These are phyloP conservation scores for Pimephales promelas DNA, from an alignment of 2,113 vertebrate species.

Conservation along the genomic window DNA sequence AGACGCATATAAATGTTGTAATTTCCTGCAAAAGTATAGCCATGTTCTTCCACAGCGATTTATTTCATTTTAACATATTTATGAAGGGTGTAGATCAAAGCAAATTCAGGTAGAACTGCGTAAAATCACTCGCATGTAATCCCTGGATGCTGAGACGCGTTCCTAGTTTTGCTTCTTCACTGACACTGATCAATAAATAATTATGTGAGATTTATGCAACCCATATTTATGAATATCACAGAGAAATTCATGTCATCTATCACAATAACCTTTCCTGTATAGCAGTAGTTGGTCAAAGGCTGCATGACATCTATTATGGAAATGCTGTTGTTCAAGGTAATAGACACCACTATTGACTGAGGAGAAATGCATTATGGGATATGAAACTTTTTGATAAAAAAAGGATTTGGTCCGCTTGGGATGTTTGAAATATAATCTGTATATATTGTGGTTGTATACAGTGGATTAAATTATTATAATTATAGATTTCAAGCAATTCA, in stretches of 20 bases:
- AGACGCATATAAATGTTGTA: slow-evolving; percentile 11
- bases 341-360: not conserved
- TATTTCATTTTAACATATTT: not conserved
- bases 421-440: no score
- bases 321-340: slow-evolving; percentile 50
- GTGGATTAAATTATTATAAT: no score
- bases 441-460: no score
- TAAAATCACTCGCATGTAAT: not conserved
- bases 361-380: not conserved
- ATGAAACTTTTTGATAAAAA: not conserved
- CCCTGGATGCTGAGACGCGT: not conserved
- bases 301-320: slow-evolving; percentile 62
- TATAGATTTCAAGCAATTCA: no score
- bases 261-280: slow-evolving; percentile 65
- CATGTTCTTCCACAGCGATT: not conserved
- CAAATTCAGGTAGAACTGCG: not conserved
- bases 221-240: slow-evolving; percentile 50
- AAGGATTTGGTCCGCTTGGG: not conserved
- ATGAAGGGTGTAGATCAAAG: slow-evolving; percentile 1
- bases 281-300: slow-evolving; percentile 50
- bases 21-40: not conserved
- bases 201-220: slow-evolving; percentile 37
- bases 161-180: not conserved
- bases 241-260: slow-evolving; percentile 54
- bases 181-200: slow-evolving; percentile 51